Conservation (phyloP, 2,888 invertebrate species). For the Sinelater perroti region DNA sequence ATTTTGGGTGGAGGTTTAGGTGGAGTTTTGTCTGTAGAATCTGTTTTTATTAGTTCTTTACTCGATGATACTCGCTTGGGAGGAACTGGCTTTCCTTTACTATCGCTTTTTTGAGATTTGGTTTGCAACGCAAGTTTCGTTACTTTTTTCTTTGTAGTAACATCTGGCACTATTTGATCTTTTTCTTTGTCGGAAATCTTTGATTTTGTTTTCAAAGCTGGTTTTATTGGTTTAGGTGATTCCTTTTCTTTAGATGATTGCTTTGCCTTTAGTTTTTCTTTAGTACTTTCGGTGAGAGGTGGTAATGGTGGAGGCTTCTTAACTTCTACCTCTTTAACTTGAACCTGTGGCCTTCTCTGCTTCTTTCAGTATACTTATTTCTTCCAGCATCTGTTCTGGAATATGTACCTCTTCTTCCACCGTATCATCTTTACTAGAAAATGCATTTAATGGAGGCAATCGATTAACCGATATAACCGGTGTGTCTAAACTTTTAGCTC, state of each 20-base stretch:
- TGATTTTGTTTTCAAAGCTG: constrained; percentile 35
- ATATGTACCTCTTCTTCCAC: constrained; percentile 69
- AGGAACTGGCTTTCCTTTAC: constrained; percentile 33
- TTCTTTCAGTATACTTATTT: background rate
- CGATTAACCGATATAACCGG: constrained; percentile 83
- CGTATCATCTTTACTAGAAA: constrained; percentile 89
- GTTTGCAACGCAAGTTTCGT: constrained; percentile 43
- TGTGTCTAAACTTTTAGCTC: constrained; percentile 86
- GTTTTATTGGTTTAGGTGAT: constrained; percentile 36
- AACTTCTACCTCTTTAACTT: background rate
- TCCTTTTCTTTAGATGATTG: constrained; percentile 16
- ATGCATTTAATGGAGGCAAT: constrained; percentile 83
- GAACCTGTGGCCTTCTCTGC: constrained; percentile 59
- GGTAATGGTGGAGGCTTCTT: background rate
- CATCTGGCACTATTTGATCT: constrained; percentile 61
- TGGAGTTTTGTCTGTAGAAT: constrained; percentile 41
- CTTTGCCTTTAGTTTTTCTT: constrained; percentile 28
- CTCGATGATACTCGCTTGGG: constrained; percentile 29
- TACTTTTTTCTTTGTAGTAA: constrained; percentile 50
- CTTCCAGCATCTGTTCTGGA: constrained; percentile 1
- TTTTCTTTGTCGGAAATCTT: constrained; percentile 53
- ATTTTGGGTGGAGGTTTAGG: constrained; percentile 37
- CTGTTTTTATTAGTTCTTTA: constrained; percentile 35
- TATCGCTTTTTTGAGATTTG: constrained; percentile 34
- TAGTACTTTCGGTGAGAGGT: constrained; percentile 47